These are phyloP conservation scores for Pogonophryne albipinna DNA, from an alignment of 2,797 vertebrate species.

Conservation along the genomic window DNA sequence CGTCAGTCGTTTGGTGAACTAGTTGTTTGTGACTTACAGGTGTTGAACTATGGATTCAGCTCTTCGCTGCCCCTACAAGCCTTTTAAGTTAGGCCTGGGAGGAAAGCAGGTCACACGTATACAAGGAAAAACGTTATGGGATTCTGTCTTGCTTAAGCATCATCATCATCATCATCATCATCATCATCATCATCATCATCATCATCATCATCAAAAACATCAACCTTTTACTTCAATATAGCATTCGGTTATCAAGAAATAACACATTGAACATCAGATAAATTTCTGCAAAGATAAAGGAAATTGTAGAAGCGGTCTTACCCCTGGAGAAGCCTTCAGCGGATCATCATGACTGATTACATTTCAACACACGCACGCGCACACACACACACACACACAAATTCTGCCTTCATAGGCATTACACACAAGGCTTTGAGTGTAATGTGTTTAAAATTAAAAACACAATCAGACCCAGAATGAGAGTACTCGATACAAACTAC, in stretches of 20 bases:
- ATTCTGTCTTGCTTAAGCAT: constrained; percentile 83
- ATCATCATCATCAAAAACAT: constrained; percentile 71
- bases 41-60: constrained; percentile 98
- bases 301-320: constrained; percentile 89
- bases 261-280: constrained; percentile 71
- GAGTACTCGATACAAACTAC: not conserved
- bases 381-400: constrained; percentile 3
- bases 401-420: constrained; percentile 59
- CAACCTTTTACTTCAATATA: constrained; percentile 65
- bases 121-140: constrained; percentile 88
- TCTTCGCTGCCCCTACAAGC: constrained; percentile 99
- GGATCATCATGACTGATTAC: constrained; percentile 66
- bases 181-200: constrained; percentile 72
- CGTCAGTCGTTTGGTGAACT: constrained; percentile 93
- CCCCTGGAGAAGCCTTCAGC: constrained; percentile 80
- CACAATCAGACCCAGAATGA: not conserved
- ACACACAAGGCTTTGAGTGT: constrained; percentile 76
- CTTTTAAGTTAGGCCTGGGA: constrained; percentile 99
- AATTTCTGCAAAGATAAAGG: constrained; percentile 85
- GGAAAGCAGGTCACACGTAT: constrained; percentile 99
- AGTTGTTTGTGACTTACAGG: constrained; percentile 99
- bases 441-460: constrained; percentile 1
- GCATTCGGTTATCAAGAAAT: constrained; percentile 74
- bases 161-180: constrained; percentile 71
- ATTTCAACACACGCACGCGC: constrained; percentile 42